These are phyloP conservation scores for Yponomeuta evonymella DNA, from an alignment of 2,888 invertebrate species.

Conservation along the genomic window DNA sequence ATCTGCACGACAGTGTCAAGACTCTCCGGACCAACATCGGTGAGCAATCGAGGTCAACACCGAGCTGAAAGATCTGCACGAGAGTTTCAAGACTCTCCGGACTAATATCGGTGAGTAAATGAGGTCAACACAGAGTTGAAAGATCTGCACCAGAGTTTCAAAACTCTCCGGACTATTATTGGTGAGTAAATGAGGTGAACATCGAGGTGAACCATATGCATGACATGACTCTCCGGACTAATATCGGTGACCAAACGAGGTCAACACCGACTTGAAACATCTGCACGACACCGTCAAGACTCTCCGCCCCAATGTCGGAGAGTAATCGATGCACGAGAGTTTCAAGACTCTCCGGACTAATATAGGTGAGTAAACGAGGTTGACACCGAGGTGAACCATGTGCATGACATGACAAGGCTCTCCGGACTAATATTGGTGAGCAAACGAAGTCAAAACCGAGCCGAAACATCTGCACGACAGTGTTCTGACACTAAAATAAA, in stretches of 20 bases:
- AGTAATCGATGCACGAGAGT: background rate
- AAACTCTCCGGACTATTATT: too few relatives aligned
- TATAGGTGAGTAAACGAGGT: conserved; percentile 67
- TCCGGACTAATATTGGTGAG: conserved; percentile 79
- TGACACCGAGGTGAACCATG: conserved; percentile 86
- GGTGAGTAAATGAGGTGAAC: too few relatives aligned
- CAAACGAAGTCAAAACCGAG: too few relatives aligned
- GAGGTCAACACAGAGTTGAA: too few relatives aligned
- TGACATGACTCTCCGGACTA: too few relatives aligned
- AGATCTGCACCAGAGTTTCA: too few relatives aligned
- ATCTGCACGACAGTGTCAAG: conserved; percentile 80
- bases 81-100: conserved; percentile 77
- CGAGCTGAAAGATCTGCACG: too few relatives aligned
- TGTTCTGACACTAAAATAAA: too few relatives aligned
- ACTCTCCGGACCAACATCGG: conserved; percentile 79
- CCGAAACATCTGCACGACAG: too few relatives aligned
- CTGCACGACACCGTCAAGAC: conserved; percentile 81
- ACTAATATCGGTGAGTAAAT: conserved; percentile 75
- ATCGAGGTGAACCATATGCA: too few relatives aligned
- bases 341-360: conserved; percentile 44
- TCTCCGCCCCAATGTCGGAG: conserved; percentile 79
- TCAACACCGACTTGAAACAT: conserved; percentile 88
- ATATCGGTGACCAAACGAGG: conserved; percentile 75
- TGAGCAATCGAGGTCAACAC: conserved; percentile 29
- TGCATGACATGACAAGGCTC: conserved; percentile 80